A percentile compares a stretch with the other conserved stretches of the same genome.
These are phyloP conservation scores for Drosophila mimetica DNA, from an alignment of 2,888 invertebrate species.

Conservation along the genomic window DNA sequence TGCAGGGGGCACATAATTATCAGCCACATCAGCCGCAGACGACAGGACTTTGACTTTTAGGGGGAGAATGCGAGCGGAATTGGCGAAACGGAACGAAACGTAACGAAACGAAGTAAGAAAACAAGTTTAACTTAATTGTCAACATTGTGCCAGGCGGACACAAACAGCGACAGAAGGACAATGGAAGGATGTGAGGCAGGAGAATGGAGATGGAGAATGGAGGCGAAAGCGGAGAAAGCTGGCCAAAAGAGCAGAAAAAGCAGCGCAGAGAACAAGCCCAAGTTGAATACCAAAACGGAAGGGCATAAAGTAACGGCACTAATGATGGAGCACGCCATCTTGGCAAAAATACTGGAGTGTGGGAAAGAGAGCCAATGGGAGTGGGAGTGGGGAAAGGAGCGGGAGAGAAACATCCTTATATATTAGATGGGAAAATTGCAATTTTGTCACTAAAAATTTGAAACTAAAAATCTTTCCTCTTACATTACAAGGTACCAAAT, in stretches of 20 bases:
- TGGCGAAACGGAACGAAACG: conserved; percentile 53
- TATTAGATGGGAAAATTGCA: too few species aligned
- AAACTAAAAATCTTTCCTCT: too few species aligned
- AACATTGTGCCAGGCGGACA: conserved; percentile 65
- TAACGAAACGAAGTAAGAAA: conserved; percentile 74
- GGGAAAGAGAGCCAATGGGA: not conserved
- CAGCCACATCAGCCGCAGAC: conserved; percentile 74
- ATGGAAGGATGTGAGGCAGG: conserved; percentile 12
- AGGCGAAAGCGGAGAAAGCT: conserved; percentile 46
- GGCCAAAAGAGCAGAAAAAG: conserved; percentile 47
- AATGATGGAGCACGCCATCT: conserved; percentile 68
- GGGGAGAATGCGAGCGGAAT: conserved; percentile 37
- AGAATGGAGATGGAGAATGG: conserved; percentile 9
- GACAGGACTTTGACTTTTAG: conserved; percentile 72
- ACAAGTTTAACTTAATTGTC: conserved; percentile 78
- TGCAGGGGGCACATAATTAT: conserved; percentile 69
- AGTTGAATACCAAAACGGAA: conserved; percentile 58
- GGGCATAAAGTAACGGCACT: conserved; percentile 72
- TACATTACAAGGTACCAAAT: too few species aligned
- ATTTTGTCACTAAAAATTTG: too few species aligned
- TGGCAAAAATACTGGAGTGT: not conserved
- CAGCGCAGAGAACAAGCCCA: conserved; percentile 2
- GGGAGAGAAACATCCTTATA: not conserved
- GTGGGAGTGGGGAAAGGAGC: not conserved
- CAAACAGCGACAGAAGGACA: conserved; percentile 27